These are phyloP conservation scores for Bacillus rossius DNA, from an alignment of 1,140 invertebrate genomes.

Conservation along the genomic window DNA sequence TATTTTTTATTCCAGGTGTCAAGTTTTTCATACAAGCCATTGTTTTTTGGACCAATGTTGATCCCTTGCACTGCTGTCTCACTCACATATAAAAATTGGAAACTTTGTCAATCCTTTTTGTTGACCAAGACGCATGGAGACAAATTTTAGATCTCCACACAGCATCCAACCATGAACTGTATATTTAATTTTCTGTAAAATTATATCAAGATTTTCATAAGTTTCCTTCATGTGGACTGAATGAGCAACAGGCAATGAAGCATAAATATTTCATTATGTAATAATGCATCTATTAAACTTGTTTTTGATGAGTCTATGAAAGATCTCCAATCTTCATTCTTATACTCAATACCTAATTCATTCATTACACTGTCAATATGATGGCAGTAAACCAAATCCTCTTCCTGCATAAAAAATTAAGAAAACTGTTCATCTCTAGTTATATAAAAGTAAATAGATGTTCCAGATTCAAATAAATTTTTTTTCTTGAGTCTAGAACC, in stretches of 20 bases:
- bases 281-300: conserved; percentile 34
- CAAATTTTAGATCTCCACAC: conserved; percentile 31
- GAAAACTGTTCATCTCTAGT: conserved; percentile 13
- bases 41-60: conserved; percentile 22
- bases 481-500: conserved; percentile 26
- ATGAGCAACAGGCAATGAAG: conserved; percentile 30
- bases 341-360: conserved; percentile 26
- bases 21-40: conserved; percentile 19
- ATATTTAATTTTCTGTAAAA: conserved; percentile 2
- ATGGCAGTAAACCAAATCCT: conserved; percentile 18
- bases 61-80: conserved; percentile 28
- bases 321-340: conserved; percentile 22
- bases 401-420: conserved; percentile 22
- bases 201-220: conserved; percentile 17
- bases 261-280: conserved; percentile 34
- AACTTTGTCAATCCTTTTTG: conserved; percentile 37
- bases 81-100: conserved; percentile 33
- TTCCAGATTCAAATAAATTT: conserved; percentile 16
- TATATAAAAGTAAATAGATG: neutral
- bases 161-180: conserved; percentile 7
- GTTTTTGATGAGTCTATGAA: conserved; percentile 31
- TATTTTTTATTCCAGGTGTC: conserved; percentile 24
- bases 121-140: conserved; percentile 26
- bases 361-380: conserved; percentile 27
- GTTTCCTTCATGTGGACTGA: conserved; percentile 30